Evolutionary conservation across 2,113 vertebrate genomes (phyloP).

Genomic region (Tychaedon coryphoeus): DNA sequence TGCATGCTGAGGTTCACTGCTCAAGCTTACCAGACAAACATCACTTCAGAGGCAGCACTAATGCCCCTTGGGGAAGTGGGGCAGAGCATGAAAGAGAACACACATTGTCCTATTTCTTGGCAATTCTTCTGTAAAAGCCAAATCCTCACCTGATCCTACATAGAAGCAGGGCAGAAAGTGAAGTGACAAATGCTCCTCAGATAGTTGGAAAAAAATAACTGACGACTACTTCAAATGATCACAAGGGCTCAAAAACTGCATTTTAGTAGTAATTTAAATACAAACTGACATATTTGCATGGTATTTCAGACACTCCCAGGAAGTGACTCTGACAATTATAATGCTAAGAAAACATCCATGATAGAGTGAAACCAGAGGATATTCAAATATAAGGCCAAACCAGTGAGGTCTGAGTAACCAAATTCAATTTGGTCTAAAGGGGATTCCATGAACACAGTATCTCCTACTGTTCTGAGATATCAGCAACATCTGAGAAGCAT

Average conservation of each 20-base stretch:
- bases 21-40: background rate
- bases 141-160: background rate
- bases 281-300: background rate
- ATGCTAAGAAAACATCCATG: background rate
- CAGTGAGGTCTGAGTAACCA: background rate
- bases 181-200: background rate
- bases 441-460: background rate
- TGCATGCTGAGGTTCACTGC: background rate
- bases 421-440: background rate
- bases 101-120: background rate
- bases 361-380: background rate
- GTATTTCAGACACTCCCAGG: background rate
- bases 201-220: background rate
- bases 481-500: background rate
- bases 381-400: background rate
- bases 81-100: background rate
- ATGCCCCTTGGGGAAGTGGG: background rate
- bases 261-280: conserved; percentile 9
- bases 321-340: background rate
- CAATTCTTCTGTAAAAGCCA: background rate
- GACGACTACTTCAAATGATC: background rate
- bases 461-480: background rate
- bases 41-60: background rate
- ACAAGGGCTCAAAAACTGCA: background rate
- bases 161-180: background rate